These are phyloP conservation scores for Ceyx erithaca DNA, from an alignment of 2,797 vertebrate genomes.

Conservation along the genomic window DNA sequence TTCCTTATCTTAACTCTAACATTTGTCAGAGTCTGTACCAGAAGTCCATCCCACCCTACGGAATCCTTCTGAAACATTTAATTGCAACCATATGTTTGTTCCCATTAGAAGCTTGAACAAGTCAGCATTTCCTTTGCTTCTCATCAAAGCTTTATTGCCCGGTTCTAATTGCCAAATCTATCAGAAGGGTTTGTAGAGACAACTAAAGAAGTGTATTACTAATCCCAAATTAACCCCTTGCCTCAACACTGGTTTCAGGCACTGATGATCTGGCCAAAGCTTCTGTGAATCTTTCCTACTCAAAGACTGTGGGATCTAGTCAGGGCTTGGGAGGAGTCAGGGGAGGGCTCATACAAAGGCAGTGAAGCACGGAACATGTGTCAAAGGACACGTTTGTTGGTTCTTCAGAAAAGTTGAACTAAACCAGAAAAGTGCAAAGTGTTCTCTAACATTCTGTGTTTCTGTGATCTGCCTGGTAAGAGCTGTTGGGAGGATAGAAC, in stretches of 20 bases:
- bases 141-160: background rate
- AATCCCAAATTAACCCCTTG: background rate
- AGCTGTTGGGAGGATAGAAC: background rate
- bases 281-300: background rate
- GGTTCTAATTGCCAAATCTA: background rate
- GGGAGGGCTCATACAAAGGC: background rate
- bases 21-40: background rate
- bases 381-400: background rate
- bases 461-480: background rate
- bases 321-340: background rate
- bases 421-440: background rate
- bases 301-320: background rate
- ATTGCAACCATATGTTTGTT: slow-evolving; percentile 9
- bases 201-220: background rate
- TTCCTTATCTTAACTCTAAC: background rate
- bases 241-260: background rate
- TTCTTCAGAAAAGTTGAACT: background rate
- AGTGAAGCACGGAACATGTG: background rate
- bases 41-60: background rate
- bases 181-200: background rate
- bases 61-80: background rate
- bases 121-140: slow-evolving; percentile 2
- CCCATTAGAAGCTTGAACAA: background rate
- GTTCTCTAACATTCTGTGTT: background rate
- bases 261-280: background rate